Conservation (phyloP, 2,888 invertebrate species). For the Polietes domitor region DNA sequence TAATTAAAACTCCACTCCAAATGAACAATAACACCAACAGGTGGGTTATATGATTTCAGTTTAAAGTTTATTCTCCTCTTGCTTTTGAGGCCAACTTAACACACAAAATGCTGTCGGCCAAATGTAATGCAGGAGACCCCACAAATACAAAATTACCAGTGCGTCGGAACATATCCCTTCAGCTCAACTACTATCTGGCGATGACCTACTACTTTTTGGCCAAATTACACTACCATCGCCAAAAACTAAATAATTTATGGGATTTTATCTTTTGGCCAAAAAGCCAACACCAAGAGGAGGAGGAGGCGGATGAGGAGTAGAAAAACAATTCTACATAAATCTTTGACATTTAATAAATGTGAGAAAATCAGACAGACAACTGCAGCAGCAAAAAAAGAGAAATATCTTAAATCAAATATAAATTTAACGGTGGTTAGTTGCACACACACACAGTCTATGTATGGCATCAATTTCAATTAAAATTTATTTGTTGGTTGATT, state of each 20-base stretch:
- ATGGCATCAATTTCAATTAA: conserved; percentile 66
- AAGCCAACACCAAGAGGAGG: background rate
- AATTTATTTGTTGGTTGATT: conserved; percentile 46
- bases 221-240: background rate
- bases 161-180: too few relatives aligned
- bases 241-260: conserved; percentile 28
- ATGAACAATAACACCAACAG: too few relatives aligned
- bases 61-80: too few relatives aligned
- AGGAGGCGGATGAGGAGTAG: background rate
- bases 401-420: conserved; percentile 58
- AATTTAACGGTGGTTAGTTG: conserved; percentile 60
- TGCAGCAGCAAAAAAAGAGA: background rate
- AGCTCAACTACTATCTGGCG: background rate
- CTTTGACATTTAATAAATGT: conserved; percentile 67
- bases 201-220: conserved; percentile 2
- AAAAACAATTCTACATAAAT: conserved; percentile 37
- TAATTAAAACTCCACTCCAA: too few relatives aligned
- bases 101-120: too few relatives aligned
- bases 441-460: conserved; percentile 45
- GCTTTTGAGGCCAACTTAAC: too few relatives aligned
- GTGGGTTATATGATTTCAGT: too few relatives aligned
- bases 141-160: too few relatives aligned
- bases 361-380: conserved; percentile 58
- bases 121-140: too few relatives aligned
- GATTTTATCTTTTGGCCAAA: conserved; percentile 41